phyloP scores from a whole-genome alignment of 92 coral and sea anemone genomes.

The Bergia puertoricense region DNA sequence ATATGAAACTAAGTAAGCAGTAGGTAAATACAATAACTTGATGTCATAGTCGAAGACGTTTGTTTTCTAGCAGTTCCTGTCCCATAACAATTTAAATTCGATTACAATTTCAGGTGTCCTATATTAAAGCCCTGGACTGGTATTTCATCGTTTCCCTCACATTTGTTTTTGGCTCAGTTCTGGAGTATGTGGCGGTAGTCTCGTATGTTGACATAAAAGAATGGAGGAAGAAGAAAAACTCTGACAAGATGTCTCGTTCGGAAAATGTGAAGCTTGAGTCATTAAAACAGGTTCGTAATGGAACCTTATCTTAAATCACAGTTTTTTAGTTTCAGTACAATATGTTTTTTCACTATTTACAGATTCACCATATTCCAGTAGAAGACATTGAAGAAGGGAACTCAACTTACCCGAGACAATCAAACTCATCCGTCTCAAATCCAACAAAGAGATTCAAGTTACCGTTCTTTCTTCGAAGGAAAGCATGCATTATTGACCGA shows the following conservation, averaged over 20 bases:
- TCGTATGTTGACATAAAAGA: background rate
- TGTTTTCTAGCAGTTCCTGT: no score
- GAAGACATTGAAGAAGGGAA: background rate
- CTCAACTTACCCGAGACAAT: background rate
- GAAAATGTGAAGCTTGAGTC: background rate
- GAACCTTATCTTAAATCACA: background rate
- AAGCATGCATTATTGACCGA: constrained; percentile 66
- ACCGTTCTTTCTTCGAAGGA: background rate
- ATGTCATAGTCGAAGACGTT: no score
- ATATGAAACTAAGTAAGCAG: no score
- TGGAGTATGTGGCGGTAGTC: constrained; percentile 47
- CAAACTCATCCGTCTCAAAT: background rate
- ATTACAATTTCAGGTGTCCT: constrained; percentile 34
- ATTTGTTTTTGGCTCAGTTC: constrained; percentile 52
- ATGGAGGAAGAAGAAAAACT: background rate
- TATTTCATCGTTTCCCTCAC: constrained; percentile 49
- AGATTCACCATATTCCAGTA: no score
- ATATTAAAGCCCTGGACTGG: constrained; percentile 51
- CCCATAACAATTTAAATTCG: no score
- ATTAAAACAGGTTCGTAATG: background rate
- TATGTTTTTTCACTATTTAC: no score
- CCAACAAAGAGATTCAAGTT: background rate
- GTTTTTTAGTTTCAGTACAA: no score
- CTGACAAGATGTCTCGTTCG: background rate
- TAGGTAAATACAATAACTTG: no score